phyloP scores from a whole-genome alignment of 2,888 invertebrate genomes.

The Empis stercorea region DNA sequence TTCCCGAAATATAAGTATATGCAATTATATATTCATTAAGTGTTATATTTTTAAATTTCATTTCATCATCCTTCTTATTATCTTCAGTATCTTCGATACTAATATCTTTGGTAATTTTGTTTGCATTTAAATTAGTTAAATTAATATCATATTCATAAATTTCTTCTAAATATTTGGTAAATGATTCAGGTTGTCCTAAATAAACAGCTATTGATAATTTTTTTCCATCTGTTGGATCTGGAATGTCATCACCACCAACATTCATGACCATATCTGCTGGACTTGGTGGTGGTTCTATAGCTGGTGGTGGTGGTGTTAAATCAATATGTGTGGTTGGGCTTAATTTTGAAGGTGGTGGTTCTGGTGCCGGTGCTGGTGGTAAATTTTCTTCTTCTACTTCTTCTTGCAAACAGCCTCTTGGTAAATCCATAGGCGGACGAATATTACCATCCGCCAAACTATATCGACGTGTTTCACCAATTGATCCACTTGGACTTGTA shows the following conservation, averaged over 20 bases:
- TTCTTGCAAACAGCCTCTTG: conserved; percentile 27
- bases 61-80: conserved; percentile 21
- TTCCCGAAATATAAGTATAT: conserved; percentile 77
- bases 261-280: conserved; percentile 27
- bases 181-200: conserved; percentile 69
- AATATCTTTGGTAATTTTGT: too few relatives aligned
- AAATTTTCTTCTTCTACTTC: conserved; percentile 34
- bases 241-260: conserved; percentile 40
- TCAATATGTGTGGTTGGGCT: conserved; percentile 35
- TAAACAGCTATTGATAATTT: conserved; percentile 79
- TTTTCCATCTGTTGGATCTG: conserved; percentile 69
- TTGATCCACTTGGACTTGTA: conserved; percentile 34
- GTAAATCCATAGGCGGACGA: conserved; percentile 35
- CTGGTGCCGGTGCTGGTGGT: conserved; percentile 31
- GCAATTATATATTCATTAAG: conserved; percentile 73
- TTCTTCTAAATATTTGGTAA: conserved; percentile 54
- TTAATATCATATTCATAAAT: conserved; percentile 51
- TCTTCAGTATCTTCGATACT: conserved; percentile 24
- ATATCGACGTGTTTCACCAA: conserved; percentile 44
- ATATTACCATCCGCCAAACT: conserved; percentile 43
- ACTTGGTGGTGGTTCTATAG: conserved; percentile 25
- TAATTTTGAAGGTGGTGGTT: conserved; percentile 31
- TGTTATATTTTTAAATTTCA: conserved; percentile 44
- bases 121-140: conserved; percentile 39
- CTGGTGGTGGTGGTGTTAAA: conserved; percentile 35